Percentiles rank a stretch among this genome's conserved stretches.
These are phyloP conservation scores for Bruchidius siliquastri DNA, from an alignment of 2,888 invertebrate species.

Conservation along the genomic window DNA sequence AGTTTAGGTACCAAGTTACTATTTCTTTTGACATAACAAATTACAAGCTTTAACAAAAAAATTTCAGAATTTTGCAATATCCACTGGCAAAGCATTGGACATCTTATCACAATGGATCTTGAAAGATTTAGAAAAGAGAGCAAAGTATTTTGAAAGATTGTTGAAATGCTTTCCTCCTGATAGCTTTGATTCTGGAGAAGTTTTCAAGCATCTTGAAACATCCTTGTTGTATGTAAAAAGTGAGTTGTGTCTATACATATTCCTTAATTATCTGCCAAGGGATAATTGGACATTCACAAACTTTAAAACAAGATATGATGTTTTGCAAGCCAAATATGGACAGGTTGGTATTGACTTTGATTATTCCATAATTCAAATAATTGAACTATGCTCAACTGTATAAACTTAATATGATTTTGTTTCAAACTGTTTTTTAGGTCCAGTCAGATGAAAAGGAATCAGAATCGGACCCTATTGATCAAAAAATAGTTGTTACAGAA, in stretches of 20 bases:
- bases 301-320: constrained; percentile 49
- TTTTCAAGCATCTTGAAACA: constrained; percentile 54
- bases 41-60: no score
- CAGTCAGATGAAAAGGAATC: constrained; percentile 27
- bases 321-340: constrained; percentile 47
- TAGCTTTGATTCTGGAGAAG: constrained; percentile 47
- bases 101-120: constrained; percentile 55
- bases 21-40: no score
- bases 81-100: constrained; percentile 45
- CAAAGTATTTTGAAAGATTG: constrained; percentile 53
- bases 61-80: constrained; percentile 43
- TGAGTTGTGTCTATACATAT: constrained; percentile 54
- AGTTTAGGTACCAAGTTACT: no score
- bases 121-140: constrained; percentile 49
- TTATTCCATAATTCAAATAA: not conserved
- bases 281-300: constrained; percentile 51
- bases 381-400: not conserved
- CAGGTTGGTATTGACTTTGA: constrained; percentile 36
- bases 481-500: constrained; percentile 40
- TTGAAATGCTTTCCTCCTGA: constrained; percentile 51
- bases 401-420: not conserved
- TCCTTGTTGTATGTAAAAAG: constrained; percentile 55
- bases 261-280: constrained; percentile 48
- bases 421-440: constrained; percentile 12
- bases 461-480: constrained; percentile 29